Evolutionary conservation across 2,797 vertebrate genomes (phyloP).

Genomic region (Oreortyx pictus): DNA sequence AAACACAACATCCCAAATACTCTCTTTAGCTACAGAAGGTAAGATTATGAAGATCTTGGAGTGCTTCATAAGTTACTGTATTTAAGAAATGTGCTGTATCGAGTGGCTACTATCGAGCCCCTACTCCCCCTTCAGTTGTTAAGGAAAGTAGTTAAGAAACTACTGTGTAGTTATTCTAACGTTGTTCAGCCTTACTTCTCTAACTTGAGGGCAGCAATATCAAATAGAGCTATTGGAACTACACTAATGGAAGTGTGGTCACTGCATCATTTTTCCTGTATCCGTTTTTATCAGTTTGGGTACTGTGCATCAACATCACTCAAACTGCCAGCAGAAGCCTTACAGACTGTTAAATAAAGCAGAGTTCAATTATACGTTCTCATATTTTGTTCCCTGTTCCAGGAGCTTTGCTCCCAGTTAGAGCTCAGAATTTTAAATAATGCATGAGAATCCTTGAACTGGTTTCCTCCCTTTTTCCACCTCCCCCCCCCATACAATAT

Average conservation of each 20-base stretch:
- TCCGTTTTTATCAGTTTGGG: not conserved
- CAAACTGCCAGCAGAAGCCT: not conserved
- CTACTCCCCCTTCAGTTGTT: not conserved
- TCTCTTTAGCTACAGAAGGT: conserved; percentile 62
- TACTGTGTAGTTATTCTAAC: not conserved
- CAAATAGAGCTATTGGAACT: not conserved
- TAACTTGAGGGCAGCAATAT: not conserved
- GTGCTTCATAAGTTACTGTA: not conserved
- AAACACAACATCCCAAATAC: conserved; percentile 6
- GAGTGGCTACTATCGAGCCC: not conserved
- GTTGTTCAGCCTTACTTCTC: not conserved
- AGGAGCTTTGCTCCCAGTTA: not conserved
- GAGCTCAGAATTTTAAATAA: conserved; percentile 8
- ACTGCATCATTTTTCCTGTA: not conserved
- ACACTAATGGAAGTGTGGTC: not conserved
- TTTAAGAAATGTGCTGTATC: not conserved
- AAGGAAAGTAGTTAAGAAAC: not conserved
- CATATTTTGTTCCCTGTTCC: not conserved
- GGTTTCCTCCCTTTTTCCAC: not conserved
- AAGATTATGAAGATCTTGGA: conserved; percentile 1
- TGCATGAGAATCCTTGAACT: not conserved
- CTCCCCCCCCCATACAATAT: not conserved
- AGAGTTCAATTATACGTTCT: not conserved
- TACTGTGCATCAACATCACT: not conserved
- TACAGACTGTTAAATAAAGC: not conserved